Conservation (phyloP, 2,113 vertebrate genomes). For the Oryzias javanicus region DNA sequence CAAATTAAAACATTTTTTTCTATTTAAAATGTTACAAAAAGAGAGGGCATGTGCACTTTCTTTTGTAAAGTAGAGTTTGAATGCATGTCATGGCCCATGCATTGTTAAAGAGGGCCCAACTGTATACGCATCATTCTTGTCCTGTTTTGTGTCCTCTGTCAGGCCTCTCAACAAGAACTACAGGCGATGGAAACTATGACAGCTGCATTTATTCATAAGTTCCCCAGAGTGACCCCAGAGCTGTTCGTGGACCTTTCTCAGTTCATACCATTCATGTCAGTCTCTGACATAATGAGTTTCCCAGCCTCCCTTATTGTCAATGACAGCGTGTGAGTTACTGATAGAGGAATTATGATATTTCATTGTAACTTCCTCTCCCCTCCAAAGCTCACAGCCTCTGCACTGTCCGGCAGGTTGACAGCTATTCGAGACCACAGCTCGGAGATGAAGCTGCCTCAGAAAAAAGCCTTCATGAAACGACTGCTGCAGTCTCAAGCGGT, state of each 20-base stretch:
- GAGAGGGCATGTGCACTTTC: too few relatives aligned
- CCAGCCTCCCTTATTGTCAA: conserved; percentile 85
- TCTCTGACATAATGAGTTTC: conserved; percentile 85
- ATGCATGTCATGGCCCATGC: conserved; percentile 7
- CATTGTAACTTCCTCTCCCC: neutral
- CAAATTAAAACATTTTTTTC: too few relatives aligned
- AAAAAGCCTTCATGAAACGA: conserved; percentile 84
- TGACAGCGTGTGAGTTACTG: conserved; percentile 83
- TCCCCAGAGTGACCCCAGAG: conserved; percentile 84
- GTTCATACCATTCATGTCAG: conserved; percentile 89
- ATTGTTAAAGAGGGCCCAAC: conserved; percentile 32
- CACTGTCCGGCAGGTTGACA: conserved; percentile 72
- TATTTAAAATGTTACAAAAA: too few relatives aligned
- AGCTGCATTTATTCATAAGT: conserved; percentile 83
- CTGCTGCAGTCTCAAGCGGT: conserved; percentile 82
- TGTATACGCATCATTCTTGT: conserved; percentile 14
- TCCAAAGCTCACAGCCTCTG: conserved; percentile 5
- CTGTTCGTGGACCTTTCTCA: conserved; percentile 87
- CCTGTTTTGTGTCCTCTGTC: conserved; percentile 33
- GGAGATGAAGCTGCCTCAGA: conserved; percentile 84
- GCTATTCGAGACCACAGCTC: conserved; percentile 84
- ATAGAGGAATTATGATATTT: neutral
- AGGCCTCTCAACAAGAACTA: conserved; percentile 81
- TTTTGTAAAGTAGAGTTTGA: neutral
- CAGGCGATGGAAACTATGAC: conserved; percentile 85